Evolutionary conservation across 1,140 invertebrate species (phyloP), one percentile per base, ranked within the genome.

Genomic region (Tenebrio molitor): DNA sequence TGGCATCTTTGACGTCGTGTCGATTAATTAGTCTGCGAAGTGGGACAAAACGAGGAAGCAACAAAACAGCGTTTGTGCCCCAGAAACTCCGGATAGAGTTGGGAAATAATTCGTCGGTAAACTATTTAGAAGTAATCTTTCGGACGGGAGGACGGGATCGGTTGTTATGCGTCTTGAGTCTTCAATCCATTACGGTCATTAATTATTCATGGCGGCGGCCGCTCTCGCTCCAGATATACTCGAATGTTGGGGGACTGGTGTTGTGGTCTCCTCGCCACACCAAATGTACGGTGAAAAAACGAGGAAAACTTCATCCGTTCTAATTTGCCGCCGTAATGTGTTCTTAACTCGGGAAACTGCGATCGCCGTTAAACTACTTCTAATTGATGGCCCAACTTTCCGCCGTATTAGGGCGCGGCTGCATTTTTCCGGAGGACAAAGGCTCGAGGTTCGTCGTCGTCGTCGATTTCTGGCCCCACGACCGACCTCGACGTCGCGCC

Each of bases 151-250:
- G 41, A 41, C 39, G 19, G 41, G 23, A 41, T 46, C 33, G 41
- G 62, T 71, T 71, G 69, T 71, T 71, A 65, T 71, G 69, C 58
- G 62, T 71, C 69, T 71, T 63, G 44, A 71, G 58, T 71, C 42
- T 58, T 71, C 69, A 71, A 71, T 71, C 69, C 69, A 71, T 71
- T 71, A 71, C 62, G 25, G 69, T 66, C 58, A 71, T 71, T 71
- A 71, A 71, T 71, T 71, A 71, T 71, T 71, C 69, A 71, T 71
- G 62, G 42, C 36, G 15, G 36, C 36, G 5, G 46, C 34, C 29
- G 67, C 67, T 68, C 67, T 23, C 50, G 46, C 50, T 58, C 23
- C 12, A 58, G 50, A 58, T 58, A 58, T 58, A 58, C n/a, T n/a
- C n/a, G n/a, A n/a, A n/a, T n/a, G 50, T 58, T 29, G n/a, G 16